These are phyloP conservation scores for Phalera bucephala DNA, from an alignment of 2,888 invertebrate genomes.

Conservation along the genomic window DNA sequence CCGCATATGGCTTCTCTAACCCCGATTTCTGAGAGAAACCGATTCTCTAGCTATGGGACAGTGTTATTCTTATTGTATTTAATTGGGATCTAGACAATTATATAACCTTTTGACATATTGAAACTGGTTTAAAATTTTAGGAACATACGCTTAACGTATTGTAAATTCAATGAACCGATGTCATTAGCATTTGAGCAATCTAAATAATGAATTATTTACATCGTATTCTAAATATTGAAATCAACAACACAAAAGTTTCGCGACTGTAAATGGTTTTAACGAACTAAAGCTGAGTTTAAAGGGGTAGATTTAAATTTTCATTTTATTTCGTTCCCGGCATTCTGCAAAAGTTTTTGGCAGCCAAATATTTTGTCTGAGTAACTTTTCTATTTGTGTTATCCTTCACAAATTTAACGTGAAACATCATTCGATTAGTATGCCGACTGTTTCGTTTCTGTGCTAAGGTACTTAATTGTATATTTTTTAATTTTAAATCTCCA, in stretches of 20 bases:
- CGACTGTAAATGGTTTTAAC: slow-evolving; percentile 35
- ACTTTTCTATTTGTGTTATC: slow-evolving; percentile 46
- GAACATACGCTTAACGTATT: no score
- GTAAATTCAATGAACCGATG: no score
- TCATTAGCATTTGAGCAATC: not conserved
- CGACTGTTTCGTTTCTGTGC: not conserved
- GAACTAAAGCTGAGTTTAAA: slow-evolving; percentile 34
- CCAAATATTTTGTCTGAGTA: slow-evolving; percentile 54
- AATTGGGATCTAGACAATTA: no score
- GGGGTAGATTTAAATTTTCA: slow-evolving; percentile 41
- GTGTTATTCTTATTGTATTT: no score
- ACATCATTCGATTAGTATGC: slow-evolving; percentile 12
- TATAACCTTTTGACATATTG: no score
- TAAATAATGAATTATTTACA: slow-evolving; percentile 8
- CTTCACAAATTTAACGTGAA: slow-evolving; percentile 27
- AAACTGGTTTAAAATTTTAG: no score
- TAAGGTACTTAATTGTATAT: no score
- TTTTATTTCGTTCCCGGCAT: slow-evolving; percentile 45
- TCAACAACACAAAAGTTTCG: slow-evolving; percentile 31
- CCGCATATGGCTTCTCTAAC: no score
- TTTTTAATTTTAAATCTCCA: no score
- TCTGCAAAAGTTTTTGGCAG: slow-evolving; percentile 39
- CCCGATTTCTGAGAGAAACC: no score
- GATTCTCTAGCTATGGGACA: no score
- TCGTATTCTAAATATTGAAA: slow-evolving; percentile 25